Conservation (phyloP, 2,888 invertebrate species). For the Plemyria rubiginata region DNA sequence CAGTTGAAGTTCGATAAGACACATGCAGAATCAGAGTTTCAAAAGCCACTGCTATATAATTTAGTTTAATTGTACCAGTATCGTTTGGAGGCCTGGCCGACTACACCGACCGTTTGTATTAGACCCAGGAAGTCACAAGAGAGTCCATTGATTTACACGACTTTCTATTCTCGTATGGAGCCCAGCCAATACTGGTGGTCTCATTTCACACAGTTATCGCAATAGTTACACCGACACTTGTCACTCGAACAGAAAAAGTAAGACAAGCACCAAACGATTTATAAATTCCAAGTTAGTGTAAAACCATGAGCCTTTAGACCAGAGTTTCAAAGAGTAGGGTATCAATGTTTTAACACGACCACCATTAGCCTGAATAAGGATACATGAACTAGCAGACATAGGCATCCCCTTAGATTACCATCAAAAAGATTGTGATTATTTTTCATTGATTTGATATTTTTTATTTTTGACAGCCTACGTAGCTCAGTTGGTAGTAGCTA, state of each 20-base stretch:
- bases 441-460: no score
- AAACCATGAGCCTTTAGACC: no score
- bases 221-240: conserved; percentile 3
- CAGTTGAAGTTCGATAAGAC: conserved; percentile 37
- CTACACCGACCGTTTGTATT: conserved; percentile 52
- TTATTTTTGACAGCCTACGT: no score
- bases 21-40: conserved; percentile 46
- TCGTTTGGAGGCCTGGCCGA: conserved; percentile 56
- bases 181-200: conserved; percentile 42
- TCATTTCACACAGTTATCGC: neutral
- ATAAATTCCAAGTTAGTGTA: neutral
- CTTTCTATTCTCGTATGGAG: conserved; percentile 33
- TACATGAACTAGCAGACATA: no score
- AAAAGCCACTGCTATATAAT: conserved; percentile 59
- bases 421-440: no score
- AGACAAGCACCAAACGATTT: no score
- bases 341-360: no score
- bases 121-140: conserved; percentile 49
- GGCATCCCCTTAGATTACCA: no score
- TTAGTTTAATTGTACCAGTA: conserved; percentile 65
- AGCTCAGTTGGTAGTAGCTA: no score
- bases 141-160: conserved; percentile 39
- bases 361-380: no score
- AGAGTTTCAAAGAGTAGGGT: no score
- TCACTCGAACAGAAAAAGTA: neutral